Conservation (phyloP, 2,113 vertebrate species). For the Oncorhynchus keta region DNA sequence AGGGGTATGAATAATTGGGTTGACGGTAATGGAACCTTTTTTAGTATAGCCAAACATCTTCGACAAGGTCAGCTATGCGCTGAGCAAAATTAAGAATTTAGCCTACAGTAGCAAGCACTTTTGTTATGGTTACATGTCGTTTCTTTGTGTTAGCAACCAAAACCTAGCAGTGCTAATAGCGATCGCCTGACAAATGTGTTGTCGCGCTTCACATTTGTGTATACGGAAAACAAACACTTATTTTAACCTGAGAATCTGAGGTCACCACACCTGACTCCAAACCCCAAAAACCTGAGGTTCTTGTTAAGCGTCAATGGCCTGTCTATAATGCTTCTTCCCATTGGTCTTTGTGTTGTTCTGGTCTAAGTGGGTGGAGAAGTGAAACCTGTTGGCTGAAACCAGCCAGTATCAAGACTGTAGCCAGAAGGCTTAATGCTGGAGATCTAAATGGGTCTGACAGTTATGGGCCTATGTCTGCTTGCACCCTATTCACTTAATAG, state of each 20-base stretch:
- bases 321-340: conserved; percentile 13
- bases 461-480: too few relatives aligned
- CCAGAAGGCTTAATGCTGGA: conserved; percentile 42
- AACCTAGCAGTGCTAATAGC: not conserved
- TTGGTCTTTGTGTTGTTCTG: not conserved
- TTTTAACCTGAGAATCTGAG: conserved; percentile 47
- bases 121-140: not conserved
- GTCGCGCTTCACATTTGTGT: not conserved
- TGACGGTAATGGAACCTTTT: too few relatives aligned
- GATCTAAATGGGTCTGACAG: not conserved
- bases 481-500: conserved; percentile 46
- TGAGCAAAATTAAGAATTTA: not conserved
- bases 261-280: conserved; percentile 34
- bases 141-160: not conserved
- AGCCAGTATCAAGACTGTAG: conserved; percentile 57
- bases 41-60: not conserved
- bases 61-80: not conserved
- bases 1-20: not conserved
- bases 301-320: conserved; percentile 54
- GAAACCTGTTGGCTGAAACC: conserved; percentile 20
- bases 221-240: conserved; percentile 32
- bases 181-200: not conserved
- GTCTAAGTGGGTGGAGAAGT: conserved; percentile 50
- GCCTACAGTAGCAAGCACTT: not conserved
- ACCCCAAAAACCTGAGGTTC: too few relatives aligned